Base-by-base conservation (phyloP, 2,797 vertebrate genomes). In the Paratrypauchen microcephalus region DNA sequence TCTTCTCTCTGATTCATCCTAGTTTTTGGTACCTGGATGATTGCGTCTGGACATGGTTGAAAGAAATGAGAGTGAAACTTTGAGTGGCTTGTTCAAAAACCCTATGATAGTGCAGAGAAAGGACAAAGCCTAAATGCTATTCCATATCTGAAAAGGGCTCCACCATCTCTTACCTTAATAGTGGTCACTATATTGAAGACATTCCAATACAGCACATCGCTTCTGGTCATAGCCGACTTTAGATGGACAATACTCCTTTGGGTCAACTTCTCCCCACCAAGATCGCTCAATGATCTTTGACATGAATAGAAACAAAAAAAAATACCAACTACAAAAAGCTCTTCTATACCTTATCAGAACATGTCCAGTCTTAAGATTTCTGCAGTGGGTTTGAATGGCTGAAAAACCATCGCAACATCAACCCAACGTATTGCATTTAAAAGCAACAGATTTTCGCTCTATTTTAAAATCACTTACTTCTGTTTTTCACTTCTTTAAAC, bases 391-490 rank as follows among this genome's bases (percentile, higher is more conserved):
- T 36, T 36, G 32, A 36, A 36, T 9, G 8, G 7, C 13, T 19
- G 18, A 41, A 41, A 68, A 52, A 55, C 57, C 5, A 48, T 41
- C 73, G 45, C 0, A 26, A 26, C 47, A 41, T 77, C 67, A 75
- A 80, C 80, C 66, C 63, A 72, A 71, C 82, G 87, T 82, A 80
- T 83, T 82, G 72, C 75, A 74, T 74, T 79, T 85, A 84, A 36
- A 36, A 36, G 32, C 32, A 36, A 32, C 6, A 7, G 30, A 32
- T 6, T 32, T 32, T 32, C 32, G 2, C 32, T 36, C 8, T 36
- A 9, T 36, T 36, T 36, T 36, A 36, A 36, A 32, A 36, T 1
- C 1, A 36, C 7, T 9, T 36, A 8, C 8, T 36, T 36, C 8
- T 1, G 32, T 36, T 36, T 36, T 36, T 36, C 32, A 36, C 7